Percentiles rank a stretch among this genome's conserved stretches.
phyloP scores from a whole-genome alignment of 2,797 vertebrate species.

The Astyanax mexicanus region DNA sequence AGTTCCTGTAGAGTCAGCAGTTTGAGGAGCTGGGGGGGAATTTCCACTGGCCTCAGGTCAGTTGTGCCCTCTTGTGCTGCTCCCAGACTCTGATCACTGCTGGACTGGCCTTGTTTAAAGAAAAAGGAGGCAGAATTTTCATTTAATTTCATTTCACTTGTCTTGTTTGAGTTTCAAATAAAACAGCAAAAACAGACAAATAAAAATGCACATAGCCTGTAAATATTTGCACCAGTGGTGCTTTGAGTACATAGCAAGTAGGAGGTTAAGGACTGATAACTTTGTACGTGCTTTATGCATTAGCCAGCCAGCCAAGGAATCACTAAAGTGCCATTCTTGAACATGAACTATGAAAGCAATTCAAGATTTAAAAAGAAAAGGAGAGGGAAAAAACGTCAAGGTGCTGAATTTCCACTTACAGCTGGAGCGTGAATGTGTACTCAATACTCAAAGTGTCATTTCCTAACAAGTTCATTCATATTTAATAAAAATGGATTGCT shows the following conservation, averaged over 20 bases:
- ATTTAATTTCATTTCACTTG: constrained; percentile 49
- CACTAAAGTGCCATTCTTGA: constrained; percentile 68
- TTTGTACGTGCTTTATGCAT: constrained; percentile 55
- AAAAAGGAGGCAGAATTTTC: constrained; percentile 3
- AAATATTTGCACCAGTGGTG: constrained; percentile 65
- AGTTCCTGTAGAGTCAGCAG: constrained; percentile 11
- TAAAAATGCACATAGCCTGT: constrained; percentile 66
- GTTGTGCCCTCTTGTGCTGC: constrained; percentile 21
- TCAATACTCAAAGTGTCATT: constrained; percentile 43
- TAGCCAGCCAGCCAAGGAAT: constrained; percentile 64
- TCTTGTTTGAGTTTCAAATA: constrained; percentile 44
- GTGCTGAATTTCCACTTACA: constrained; percentile 48
- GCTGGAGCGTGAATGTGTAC: constrained; percentile 52
- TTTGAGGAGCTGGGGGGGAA: not conserved
- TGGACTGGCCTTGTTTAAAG: constrained; percentile 33
- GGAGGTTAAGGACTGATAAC: constrained; percentile 46
- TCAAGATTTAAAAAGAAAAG: constrained; percentile 15
- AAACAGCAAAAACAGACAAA: constrained; percentile 47
- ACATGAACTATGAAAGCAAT: constrained; percentile 19
- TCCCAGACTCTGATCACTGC: not conserved
- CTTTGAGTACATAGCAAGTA: constrained; percentile 49
- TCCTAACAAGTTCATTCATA: constrained; percentile 59
- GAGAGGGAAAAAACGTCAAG: constrained; percentile 20
- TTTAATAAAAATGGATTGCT: constrained; percentile 68
- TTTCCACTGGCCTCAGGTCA: constrained; percentile 33